Evolutionary conservation across 2,888 invertebrate species (phyloP).

Genomic region (Nemotelus nigrinus): DNA sequence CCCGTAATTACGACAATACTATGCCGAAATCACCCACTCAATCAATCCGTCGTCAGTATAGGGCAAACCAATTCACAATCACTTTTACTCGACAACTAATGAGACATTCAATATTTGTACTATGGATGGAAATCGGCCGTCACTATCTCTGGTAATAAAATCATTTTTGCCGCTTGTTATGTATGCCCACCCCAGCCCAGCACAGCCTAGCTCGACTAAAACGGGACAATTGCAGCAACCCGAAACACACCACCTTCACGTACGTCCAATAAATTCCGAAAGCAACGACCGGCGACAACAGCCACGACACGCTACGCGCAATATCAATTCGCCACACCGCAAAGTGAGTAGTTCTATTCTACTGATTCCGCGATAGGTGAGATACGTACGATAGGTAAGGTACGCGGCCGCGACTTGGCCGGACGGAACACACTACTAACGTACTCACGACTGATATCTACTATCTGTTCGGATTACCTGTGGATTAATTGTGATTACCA

Average conservation of each 20-base stretch:
- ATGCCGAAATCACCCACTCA: too few species aligned
- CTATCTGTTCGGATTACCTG: slow-evolving; percentile 39
- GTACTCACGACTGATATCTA: background rate
- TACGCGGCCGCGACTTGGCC: too few species aligned
- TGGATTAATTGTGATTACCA: slow-evolving; percentile 43
- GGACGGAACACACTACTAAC: too few species aligned
- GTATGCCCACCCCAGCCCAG: background rate
- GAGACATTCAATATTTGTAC: slow-evolving; percentile 18
- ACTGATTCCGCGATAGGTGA: too few species aligned
- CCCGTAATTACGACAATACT: too few species aligned
- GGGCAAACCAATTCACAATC: background rate
- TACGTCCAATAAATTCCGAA: slow-evolving; percentile 27
- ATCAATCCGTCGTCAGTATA: too few species aligned
- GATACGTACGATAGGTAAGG: too few species aligned
- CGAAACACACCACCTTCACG: background rate
- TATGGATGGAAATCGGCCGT: slow-evolving; percentile 8
- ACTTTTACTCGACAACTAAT: slow-evolving; percentile 14
- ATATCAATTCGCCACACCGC: slow-evolving; percentile 8
- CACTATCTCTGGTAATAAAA: slow-evolving; percentile 6
- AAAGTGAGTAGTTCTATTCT: too few species aligned
- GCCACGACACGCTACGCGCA: slow-evolving; percentile 26
- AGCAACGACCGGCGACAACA: slow-evolving; percentile 22
- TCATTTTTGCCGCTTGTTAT: slow-evolving; percentile 20
- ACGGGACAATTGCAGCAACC: too few species aligned
- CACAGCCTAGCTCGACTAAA: too few species aligned